Base-by-base conservation (phyloP, 2,797 vertebrate species). In the Dallia pectoralis region DNA sequence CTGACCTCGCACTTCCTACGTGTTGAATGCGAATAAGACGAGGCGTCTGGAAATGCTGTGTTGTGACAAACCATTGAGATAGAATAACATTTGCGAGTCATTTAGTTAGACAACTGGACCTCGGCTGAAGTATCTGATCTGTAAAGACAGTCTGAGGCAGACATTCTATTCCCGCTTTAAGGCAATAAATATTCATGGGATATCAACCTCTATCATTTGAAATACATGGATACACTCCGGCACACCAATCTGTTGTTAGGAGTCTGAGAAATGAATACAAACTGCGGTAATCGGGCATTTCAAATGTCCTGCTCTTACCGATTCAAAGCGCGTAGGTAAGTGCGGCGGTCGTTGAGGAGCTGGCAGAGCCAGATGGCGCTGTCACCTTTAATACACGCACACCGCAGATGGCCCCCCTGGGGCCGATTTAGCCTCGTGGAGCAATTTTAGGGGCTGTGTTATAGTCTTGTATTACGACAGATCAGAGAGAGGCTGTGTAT, bases 361-460 rank as follows among this genome's bases (percentile, higher is more conserved):
- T 71, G 22, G 77, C 9, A 73, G 84, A 80, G 80, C 81, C 91
- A 93, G 90, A 92, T 91, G 91, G 88, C 59, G 33, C 75, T 81
- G 85, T 92, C 89, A 89, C 87, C 88, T 86, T 85, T 82, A 84
- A 79, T 77, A 75, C 78, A 64, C 79, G 81, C 79, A 67, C 75
- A 73, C 75, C 86, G 87, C 80, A 86, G 88, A 88, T 74, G 75
- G 83, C 89, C 88, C 89, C 88, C 88, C 90, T n/a, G n/a, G 90
- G n/a, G 83, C 74, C 18, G 22, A 77, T 72, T 70, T 83, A 53
- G 48, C 76, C 69, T 76, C 64, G 73, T 75, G 73, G 79, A 81
- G 76, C 74, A 74, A 74, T 77, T 79, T 73, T 66, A 51, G 69
- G 68, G 67, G 77, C 71, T 63, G 73, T 71, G 36, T 83, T 78